These are phyloP conservation scores for Drosophila subobscura DNA, from an alignment of 1,140 invertebrate genomes.

Conservation along the genomic window DNA sequence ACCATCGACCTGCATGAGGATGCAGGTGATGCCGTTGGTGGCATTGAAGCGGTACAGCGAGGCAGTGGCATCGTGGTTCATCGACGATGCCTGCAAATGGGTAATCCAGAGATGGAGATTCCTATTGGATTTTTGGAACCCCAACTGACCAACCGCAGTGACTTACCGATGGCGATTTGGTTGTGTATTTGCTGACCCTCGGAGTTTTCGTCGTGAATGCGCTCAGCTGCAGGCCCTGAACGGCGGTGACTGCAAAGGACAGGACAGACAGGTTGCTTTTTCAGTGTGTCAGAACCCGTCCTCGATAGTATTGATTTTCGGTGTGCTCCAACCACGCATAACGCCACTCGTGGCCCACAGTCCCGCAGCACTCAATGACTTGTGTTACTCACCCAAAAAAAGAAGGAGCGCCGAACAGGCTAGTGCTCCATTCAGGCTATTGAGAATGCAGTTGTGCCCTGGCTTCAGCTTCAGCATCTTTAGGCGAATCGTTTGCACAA, in stretches of 20 bases:
- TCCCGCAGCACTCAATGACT: not conserved
- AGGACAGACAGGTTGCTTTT: constrained; percentile 26
- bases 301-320: constrained; percentile 69
- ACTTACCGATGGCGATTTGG: constrained; percentile 84
- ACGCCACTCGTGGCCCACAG: constrained; percentile 1
- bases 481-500: constrained; percentile 23
- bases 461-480: constrained; percentile 16
- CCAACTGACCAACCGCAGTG: not conserved
- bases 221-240: constrained; percentile 84
- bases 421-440: constrained; percentile 6
- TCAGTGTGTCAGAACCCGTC: constrained; percentile 63
- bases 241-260: constrained; percentile 35
- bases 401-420: constrained; percentile 25
- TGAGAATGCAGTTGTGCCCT: constrained; percentile 26
- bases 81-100: constrained; percentile 61
- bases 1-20: constrained; percentile 86
- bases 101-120: not conserved
- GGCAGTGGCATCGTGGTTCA: constrained; percentile 82
- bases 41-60: constrained; percentile 87
- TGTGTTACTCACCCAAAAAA: constrained; percentile 49
- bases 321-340: constrained; percentile 7
- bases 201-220: constrained; percentile 85
- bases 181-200: constrained; percentile 86
- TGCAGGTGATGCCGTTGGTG: constrained; percentile 87
- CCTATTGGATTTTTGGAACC: not conserved